Base-by-base conservation (phyloP, 2,888 invertebrate genomes). In the Halocaridina rubra region DNA sequence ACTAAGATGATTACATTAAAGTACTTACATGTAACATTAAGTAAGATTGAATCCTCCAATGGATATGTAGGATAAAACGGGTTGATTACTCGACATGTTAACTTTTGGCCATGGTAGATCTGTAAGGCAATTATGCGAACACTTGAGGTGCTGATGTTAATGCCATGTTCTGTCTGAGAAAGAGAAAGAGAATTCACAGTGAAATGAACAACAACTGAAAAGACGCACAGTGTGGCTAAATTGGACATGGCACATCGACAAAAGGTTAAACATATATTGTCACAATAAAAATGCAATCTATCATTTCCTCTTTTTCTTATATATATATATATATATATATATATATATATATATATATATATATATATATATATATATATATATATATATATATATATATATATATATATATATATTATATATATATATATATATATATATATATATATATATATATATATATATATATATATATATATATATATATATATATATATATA, bases 21-120 rank as follows among this genome's bases (percentile, higher is more conserved):
- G 5, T 59, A 64, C 84, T 82, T 46, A 86, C 86, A 86, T 22
- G 86, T 86, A 3, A 86, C 86, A 64, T 86, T 86, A 30, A 86
- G 81, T 10, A 86, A 29, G 39, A 82, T 69, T 16, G 78, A 82
- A 69, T 81, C 86, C 8, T 69, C 57, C 46, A 82, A 46, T 16
- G 53, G 64, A 10, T 78, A 27, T 19, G 67, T 64, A 1, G 86
- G 86, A 57, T 82, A 86, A 39, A 86, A 67, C 16, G 74, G 81
- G 82, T 86, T 86, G 33, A 82, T 29, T 4, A 80, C 59, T 10
- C 67, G 72, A 53, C 86, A 86, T n/a, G 79, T 75, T 24, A 86
- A 79, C 4, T 71, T 71, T 61, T 82, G 82, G 8, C 86, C 86
- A 71, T 86, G 86, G 19, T 81, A 72, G 7, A 75, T 30, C 2